Conservation (phyloP, 2,113 vertebrate genomes). For the Amphiprion percula region DNA sequence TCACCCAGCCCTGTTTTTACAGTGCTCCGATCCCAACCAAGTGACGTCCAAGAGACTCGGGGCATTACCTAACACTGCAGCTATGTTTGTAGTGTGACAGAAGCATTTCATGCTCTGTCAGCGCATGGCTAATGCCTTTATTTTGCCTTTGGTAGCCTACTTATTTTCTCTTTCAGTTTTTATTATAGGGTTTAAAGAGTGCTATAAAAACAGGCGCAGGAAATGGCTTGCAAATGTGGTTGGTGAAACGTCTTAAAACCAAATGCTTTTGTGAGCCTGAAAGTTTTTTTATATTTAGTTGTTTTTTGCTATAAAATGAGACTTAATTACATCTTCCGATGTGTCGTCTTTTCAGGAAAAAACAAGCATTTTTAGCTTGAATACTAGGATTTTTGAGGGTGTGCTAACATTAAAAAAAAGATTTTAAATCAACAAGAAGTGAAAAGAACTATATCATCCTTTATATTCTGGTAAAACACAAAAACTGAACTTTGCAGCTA, state of each 20-base stretch:
- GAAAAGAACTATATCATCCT: neutral
- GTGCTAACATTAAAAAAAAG: neutral
- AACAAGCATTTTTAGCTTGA: conserved; percentile 4
- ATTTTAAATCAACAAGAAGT: neutral
- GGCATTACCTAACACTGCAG: conserved; percentile 67
- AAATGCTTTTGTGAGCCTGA: conserved; percentile 14
- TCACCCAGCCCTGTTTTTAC: conserved; percentile 71
- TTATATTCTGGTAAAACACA: neutral
- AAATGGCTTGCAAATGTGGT: conserved; percentile 66
- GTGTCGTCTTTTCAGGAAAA: conserved; percentile 3
- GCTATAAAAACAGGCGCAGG: conserved; percentile 59
- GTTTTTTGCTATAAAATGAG: conserved; percentile 48
- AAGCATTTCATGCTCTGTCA: conserved; percentile 68
- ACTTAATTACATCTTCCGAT: conserved; percentile 26
- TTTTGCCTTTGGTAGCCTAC: conserved; percentile 49
- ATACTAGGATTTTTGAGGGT: neutral
- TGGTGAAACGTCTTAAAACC: conserved; percentile 36
- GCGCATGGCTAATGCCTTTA: conserved; percentile 58
- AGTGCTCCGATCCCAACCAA: conserved; percentile 50
- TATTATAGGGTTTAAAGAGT: conserved; percentile 59
- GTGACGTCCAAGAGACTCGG: conserved; percentile 52
- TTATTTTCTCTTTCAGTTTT: conserved; percentile 53
- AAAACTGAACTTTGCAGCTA: neutral
- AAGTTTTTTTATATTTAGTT: conserved; percentile 29
- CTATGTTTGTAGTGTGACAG: conserved; percentile 72